Conservation (phyloP, 2,113 vertebrate species). For the Smithornis capensis region DNA sequence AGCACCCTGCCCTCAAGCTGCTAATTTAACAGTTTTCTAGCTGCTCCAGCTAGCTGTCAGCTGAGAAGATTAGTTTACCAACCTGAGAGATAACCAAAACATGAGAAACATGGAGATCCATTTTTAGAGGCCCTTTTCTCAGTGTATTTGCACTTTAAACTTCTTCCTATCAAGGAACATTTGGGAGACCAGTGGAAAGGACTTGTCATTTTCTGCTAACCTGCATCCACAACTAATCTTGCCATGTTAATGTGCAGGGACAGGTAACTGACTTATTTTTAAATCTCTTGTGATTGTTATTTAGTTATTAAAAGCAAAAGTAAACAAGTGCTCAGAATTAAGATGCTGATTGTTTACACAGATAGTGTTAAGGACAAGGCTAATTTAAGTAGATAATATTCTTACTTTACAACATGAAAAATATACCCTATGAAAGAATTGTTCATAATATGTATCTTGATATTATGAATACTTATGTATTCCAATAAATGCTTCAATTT, state of each 20-base stretch:
- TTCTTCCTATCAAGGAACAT: slow-evolving; percentile 2
- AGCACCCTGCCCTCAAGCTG: slow-evolving; percentile 12
- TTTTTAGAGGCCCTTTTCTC: slow-evolving; percentile 28
- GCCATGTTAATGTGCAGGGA: neutral
- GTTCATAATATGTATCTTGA: neutral
- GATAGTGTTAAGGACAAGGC: neutral
- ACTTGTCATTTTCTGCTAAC: slow-evolving; percentile 28
- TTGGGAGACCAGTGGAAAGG: neutral
- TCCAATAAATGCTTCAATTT: neutral
- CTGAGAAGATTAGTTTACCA: neutral
- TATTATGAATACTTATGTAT: neutral
- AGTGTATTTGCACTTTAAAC: slow-evolving; percentile 12
- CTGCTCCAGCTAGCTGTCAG: neutral
- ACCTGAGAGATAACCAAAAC: slow-evolving; percentile 11
- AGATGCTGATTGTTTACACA: slow-evolving; percentile 1
- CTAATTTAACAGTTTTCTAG: slow-evolving; percentile 29
- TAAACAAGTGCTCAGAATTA: neutral
- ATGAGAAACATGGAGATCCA: neutral
- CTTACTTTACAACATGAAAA: neutral
- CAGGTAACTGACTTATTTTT: slow-evolving; percentile 15
- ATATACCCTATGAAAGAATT: neutral
- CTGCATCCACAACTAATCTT: neutral
- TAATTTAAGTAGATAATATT: slow-evolving; percentile 9
- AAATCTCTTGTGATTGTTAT: slow-evolving; percentile 21
- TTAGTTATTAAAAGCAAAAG: slow-evolving; percentile 29